A percentile compares a stretch with the other conserved stretches of the same genome.
phyloP scores from a whole-genome alignment of 1,140 invertebrate species.

The Triops cancriformis region DNA sequence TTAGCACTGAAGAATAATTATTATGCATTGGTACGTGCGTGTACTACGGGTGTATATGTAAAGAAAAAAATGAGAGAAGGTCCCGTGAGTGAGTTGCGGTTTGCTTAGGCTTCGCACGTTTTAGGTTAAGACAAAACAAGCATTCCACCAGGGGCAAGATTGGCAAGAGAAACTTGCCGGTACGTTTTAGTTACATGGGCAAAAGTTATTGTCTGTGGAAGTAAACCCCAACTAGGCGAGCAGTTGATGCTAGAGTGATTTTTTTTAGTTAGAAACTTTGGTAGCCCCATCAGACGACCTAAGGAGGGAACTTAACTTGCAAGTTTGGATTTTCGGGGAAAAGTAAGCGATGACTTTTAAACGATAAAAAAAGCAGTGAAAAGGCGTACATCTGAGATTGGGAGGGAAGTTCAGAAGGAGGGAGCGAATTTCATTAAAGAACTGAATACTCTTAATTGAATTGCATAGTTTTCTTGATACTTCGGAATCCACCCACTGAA shows the following conservation, averaged over 20 bases:
- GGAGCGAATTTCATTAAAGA: too few relatives aligned
- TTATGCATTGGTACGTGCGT: background rate
- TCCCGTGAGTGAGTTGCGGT: background rate
- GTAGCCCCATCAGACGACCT: too few relatives aligned
- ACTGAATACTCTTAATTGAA: too few relatives aligned
- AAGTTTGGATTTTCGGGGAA: too few relatives aligned
- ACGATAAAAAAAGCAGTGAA: too few relatives aligned
- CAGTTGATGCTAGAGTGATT: background rate
- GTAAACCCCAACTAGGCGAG: background rate
- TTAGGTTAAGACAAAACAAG: constrained; percentile 6
- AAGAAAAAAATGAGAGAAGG: background rate
- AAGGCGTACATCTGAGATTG: too few relatives aligned
- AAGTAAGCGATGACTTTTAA: too few relatives aligned
- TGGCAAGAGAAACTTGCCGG: background rate
- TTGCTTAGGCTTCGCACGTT: background rate
- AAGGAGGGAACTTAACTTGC: too few relatives aligned
- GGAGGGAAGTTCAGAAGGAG: too few relatives aligned
- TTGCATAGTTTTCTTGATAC: too few relatives aligned
- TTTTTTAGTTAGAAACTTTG: background rate
- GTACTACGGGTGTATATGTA: background rate
- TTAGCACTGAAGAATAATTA: background rate
- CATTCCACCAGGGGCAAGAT: background rate
- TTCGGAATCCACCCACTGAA: too few relatives aligned
- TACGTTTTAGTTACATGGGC: background rate
- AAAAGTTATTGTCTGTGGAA: background rate